Evolutionary conservation across 2,113 vertebrate genomes (phyloP).

Genomic region (Craseonycteris thonglongyai): DNA sequence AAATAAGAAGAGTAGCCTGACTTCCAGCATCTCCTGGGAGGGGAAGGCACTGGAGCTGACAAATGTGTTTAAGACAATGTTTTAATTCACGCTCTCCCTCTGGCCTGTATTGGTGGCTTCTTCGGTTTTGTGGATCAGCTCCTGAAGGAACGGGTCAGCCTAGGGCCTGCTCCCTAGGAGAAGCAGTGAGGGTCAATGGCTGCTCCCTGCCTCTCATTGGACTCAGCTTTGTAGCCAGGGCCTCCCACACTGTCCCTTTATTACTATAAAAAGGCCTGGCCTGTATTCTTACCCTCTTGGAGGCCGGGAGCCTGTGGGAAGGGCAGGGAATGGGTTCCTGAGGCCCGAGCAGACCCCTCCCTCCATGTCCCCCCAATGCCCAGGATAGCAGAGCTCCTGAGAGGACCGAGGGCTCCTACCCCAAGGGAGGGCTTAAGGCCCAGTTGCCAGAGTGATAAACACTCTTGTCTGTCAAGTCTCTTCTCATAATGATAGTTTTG

Average conservation of each 20-base stretch:
- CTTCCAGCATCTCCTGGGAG: not conserved
- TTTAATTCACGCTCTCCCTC: not conserved
- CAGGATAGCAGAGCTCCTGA: not conserved
- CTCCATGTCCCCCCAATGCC: too few relatives aligned
- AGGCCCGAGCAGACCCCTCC: not conserved
- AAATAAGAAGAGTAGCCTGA: not conserved
- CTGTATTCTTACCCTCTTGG: not conserved
- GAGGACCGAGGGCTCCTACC: not conserved
- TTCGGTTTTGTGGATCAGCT: not conserved
- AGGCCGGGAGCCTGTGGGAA: not conserved
- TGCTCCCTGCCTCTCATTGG: not conserved
- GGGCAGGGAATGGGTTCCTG: not conserved
- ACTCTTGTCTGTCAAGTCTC: not conserved
- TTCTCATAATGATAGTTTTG: not conserved
- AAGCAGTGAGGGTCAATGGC: not conserved
- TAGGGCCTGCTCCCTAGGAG: not conserved
- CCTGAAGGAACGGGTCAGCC: not conserved
- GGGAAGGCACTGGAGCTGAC: not conserved
- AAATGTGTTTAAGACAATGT: not conserved
- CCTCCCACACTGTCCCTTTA: not conserved
- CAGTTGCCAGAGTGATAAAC: not conserved
- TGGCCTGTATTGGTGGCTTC: not conserved
- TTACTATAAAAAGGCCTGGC: fast-evolving
- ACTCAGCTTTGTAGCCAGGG: not conserved
- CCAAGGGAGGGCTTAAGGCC: not conserved